These are phyloP conservation scores for Vandiemenella viatica DNA, from an alignment of 2,888 invertebrate genomes.

Conservation along the genomic window DNA sequence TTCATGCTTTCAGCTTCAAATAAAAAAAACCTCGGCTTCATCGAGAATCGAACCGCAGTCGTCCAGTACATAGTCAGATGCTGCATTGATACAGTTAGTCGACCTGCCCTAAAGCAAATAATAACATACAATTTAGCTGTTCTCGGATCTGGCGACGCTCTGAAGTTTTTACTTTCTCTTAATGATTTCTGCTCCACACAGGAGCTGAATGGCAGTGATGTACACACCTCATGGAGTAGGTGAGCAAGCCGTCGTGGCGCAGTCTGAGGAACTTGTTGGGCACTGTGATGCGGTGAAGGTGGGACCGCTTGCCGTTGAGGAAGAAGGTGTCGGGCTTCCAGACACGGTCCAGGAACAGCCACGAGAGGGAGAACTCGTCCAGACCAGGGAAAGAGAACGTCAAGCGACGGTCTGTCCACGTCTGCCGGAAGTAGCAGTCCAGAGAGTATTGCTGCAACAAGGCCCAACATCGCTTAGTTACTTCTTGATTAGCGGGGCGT, in stretches of 20 bases:
- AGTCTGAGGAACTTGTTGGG: conserved; percentile 32
- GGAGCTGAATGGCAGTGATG: background rate
- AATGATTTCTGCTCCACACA: background rate
- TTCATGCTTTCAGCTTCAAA: no score
- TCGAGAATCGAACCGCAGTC: no score
- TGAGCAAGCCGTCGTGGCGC: conserved; percentile 22
- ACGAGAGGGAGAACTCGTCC: conserved; percentile 32
- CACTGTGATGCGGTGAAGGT: conserved; percentile 38
- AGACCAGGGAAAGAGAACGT: conserved; percentile 18
- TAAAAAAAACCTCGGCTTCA: no score
- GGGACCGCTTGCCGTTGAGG: conserved; percentile 35
- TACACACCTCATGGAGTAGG: conserved; percentile 23
- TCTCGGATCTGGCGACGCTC: no score
- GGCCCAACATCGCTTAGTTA: no score
- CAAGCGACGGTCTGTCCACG: conserved; percentile 39
- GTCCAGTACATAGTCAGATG: no score
- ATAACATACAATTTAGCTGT: background rate
- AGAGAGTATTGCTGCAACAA: conserved; percentile 26
- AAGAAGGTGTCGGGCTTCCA: conserved; percentile 44
- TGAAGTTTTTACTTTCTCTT: no score
- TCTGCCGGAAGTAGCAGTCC: conserved; percentile 32
- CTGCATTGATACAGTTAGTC: no score
- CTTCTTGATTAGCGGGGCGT: no score
- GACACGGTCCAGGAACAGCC: conserved; percentile 37
- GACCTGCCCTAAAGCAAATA: no score